Evolutionary conservation across 2,888 invertebrate genomes (phyloP), one percentile per base, ranked within the genome.

Genomic region (Machimus rusticus): DNA sequence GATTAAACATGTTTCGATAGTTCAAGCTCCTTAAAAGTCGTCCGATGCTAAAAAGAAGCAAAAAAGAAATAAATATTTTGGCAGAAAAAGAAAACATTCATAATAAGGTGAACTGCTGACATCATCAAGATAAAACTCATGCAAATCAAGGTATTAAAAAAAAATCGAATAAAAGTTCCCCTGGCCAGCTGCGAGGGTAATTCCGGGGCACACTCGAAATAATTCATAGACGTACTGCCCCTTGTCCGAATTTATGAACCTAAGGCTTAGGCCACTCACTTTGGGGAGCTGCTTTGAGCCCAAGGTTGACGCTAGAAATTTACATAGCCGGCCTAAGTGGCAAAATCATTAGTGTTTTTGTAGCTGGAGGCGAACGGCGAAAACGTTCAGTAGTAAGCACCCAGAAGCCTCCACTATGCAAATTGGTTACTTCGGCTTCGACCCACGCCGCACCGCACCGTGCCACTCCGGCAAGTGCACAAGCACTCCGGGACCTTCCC

Each of bases 291-390:
- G 46, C 51, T 79, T 79, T 51, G 51, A 55, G 79, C 51, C 79
- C 79, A 79, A 79, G 79, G 79, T 79, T 79, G 51, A 3, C 43
- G 51, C 79, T 51, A 51, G 51, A 79, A 79, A 79, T 79, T 79
- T 51, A 31, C 79, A 79, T 79, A 79, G 79, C 79, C 51, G 14
- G 28, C 79, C 79, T 79, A 79, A 79, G 51, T 79, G 79, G 79
- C 51, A 46, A 79, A 79, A 51, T 79, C 79, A 79, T 79, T 79
- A 79, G 79, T 28, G 79, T 79, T 19, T 43, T 23, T 34, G 28
- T 9, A 46, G 46, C 79, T 16, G 28, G 31, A 79, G 79, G 79
- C 31, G 51, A 79, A 51, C 16, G 79, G 28, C 51, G 51, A 51
- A 51, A 79, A 79, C n/a, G 51, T 16, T 46, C 12, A 19, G 66